A percentile compares a stretch with the other conserved stretches of the same genome.
Evolutionary conservation across 2,797 vertebrate genomes (phyloP).

Genomic region (Hippocampus kuda): DNA sequence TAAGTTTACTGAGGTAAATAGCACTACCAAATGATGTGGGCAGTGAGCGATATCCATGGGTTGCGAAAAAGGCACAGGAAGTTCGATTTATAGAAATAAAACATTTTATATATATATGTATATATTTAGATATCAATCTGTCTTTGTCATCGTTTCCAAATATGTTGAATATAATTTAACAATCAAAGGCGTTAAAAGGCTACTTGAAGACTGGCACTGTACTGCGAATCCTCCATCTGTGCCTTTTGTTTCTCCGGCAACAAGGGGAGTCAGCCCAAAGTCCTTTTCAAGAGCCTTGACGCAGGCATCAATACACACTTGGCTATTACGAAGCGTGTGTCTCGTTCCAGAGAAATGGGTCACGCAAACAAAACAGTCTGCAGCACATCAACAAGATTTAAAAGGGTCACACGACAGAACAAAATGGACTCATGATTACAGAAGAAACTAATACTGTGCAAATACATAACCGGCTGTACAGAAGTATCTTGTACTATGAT

Average conservation of each 20-base stretch:
- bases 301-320: neutral
- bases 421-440: slow-evolving; percentile 54
- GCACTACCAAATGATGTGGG: neutral
- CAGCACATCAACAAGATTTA: slow-evolving; percentile 33
- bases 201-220: slow-evolving; percentile 77
- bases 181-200: slow-evolving; percentile 62
- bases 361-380: slow-evolving; percentile 57
- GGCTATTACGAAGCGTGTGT: slow-evolving; percentile 40
- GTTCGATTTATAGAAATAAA: slow-evolving; percentile 78
- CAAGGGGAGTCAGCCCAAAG: slow-evolving; percentile 32
- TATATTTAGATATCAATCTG: slow-evolving; percentile 16
- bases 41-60: neutral
- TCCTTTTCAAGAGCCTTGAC: slow-evolving; percentile 5
- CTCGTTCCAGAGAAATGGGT: slow-evolving; percentile 59
- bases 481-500: slow-evolving; percentile 54
- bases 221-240: slow-evolving; percentile 64
- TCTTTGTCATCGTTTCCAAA: slow-evolving; percentile 62
- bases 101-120: slow-evolving; percentile 70
- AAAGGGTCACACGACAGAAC: slow-evolving; percentile 39
- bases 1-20: neutral
- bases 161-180: slow-evolving; percentile 70
- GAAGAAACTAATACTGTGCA: slow-evolving; percentile 73
- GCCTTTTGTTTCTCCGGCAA: slow-evolving; percentile 58
- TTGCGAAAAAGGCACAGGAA: slow-evolving; percentile 25
- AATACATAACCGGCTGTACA: slow-evolving; percentile 66